These are phyloP conservation scores for Gadopsis marmoratus DNA, from an alignment of 2,797 vertebrate genomes.

Conservation along the genomic window DNA sequence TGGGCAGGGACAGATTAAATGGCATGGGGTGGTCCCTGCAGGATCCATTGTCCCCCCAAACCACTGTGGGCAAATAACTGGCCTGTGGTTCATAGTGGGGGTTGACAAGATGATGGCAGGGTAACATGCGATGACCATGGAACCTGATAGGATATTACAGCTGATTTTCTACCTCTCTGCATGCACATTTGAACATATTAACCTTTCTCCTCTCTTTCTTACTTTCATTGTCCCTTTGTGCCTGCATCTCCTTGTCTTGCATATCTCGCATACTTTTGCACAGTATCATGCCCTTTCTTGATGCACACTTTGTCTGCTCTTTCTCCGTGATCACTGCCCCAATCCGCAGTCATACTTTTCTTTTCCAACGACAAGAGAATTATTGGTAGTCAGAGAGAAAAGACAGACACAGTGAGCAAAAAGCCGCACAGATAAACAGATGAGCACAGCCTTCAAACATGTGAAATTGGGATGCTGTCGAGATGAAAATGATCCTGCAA, in stretches of 20 bases:
- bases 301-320: conserved; percentile 22
- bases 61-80: conserved; percentile 49
- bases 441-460: conserved; percentile 32
- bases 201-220: conserved; percentile 15
- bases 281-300: conserved; percentile 6
- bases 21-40: conserved; percentile 78
- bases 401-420: background rate
- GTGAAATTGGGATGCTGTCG: conserved; percentile 7
- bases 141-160: conserved; percentile 69
- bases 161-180: conserved; percentile 61
- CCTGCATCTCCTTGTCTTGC: conserved; percentile 7
- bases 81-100: conserved; percentile 58
- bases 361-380: conserved; percentile 15
- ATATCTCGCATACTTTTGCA: conserved; percentile 34
- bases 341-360: conserved; percentile 26
- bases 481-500: conserved; percentile 35
- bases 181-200: conserved; percentile 48
- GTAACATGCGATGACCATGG: conserved; percentile 44
- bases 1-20: conserved; percentile 82
- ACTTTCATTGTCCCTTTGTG: conserved; percentile 36
- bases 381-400: conserved; percentile 10
- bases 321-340: conserved; percentile 13
- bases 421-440: conserved; percentile 14
- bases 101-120: conserved; percentile 41
- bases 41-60: conserved; percentile 63